phyloP scores from a whole-genome alignment of 2,888 invertebrate species.

The Calameuta filiformis region DNA sequence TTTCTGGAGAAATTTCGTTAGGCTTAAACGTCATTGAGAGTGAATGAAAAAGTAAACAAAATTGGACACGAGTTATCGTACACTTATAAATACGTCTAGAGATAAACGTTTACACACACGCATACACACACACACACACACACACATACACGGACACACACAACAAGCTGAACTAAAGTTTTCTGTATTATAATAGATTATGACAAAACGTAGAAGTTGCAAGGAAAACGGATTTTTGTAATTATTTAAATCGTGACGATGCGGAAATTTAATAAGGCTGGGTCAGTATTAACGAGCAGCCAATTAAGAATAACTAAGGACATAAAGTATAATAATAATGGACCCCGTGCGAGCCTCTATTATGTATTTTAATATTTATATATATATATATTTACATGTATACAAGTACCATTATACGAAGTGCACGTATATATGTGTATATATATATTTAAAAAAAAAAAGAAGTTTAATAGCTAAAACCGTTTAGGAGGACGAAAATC shows the following conservation, averaged over 20 bases:
- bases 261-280: slow-evolving; percentile 32
- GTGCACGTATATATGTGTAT: background rate
- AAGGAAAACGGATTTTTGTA: slow-evolving; percentile 57
- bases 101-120: background rate
- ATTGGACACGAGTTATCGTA: background rate
- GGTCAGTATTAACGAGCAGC: slow-evolving; percentile 41
- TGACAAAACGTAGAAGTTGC: slow-evolving; percentile 60
- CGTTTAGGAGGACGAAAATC: slow-evolving; percentile 54
- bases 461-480: slow-evolving; percentile 52
- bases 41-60: background rate
- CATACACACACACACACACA: too few species aligned
- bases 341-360: slow-evolving; percentile 59
- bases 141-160: background rate
- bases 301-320: slow-evolving; percentile 38
- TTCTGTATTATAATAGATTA: slow-evolving; percentile 61
- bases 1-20: slow-evolving; percentile 42
- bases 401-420: background rate
- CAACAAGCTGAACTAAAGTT: slow-evolving; percentile 40
- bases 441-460: slow-evolving; percentile 22
- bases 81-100: background rate
- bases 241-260: slow-evolving; percentile 53
- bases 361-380: slow-evolving; percentile 64
- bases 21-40: slow-evolving; percentile 50
- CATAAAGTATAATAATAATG: slow-evolving; percentile 50
- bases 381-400: slow-evolving; percentile 48